Percentiles rank a stretch among this genome's conserved stretches.
phyloP scores from a whole-genome alignment of 2,797 vertebrate genomes.

The Artibeus lituratus region DNA sequence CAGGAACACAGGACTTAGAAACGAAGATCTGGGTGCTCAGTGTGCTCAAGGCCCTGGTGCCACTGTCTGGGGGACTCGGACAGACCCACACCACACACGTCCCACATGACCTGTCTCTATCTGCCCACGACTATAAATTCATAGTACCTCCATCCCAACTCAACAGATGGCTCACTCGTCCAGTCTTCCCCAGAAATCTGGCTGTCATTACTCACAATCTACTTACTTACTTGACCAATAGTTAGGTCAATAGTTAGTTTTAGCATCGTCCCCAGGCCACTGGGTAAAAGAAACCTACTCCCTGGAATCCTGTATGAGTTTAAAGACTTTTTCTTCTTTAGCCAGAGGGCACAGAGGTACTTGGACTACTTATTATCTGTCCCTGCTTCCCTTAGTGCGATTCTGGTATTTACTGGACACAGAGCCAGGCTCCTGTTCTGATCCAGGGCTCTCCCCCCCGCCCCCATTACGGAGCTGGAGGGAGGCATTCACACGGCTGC shows the following conservation, averaged over 20 bases:
- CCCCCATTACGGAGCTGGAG: not conserved
- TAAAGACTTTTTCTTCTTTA: not conserved
- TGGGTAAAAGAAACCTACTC: not conserved
- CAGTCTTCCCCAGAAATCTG: not conserved
- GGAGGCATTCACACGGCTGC: not conserved
- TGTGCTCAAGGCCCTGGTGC: not conserved
- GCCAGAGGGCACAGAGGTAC: not conserved
- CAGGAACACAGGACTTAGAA: not conserved
- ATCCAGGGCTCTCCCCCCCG: not conserved
- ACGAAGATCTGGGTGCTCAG: not conserved
- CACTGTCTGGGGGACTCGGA: not conserved
- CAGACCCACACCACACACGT: not conserved
- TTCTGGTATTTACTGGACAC: not conserved
- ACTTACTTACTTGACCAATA: not conserved
- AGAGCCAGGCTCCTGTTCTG: not conserved
- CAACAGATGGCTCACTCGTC: not conserved
- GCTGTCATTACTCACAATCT: not conserved
- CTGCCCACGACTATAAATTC: not conserved
- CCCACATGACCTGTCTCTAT: too few species aligned
- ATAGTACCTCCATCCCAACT: not conserved
- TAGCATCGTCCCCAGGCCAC: not conserved
- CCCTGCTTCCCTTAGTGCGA: not conserved
- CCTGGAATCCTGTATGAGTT: not conserved
- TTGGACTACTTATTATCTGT: not conserved
- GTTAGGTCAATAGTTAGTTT: too few species aligned